Percentiles rank a stretch among this genome's conserved stretches.
phyloP scores from a whole-genome alignment of 2,113 vertebrate species.

The Vombatus ursinus region DNA sequence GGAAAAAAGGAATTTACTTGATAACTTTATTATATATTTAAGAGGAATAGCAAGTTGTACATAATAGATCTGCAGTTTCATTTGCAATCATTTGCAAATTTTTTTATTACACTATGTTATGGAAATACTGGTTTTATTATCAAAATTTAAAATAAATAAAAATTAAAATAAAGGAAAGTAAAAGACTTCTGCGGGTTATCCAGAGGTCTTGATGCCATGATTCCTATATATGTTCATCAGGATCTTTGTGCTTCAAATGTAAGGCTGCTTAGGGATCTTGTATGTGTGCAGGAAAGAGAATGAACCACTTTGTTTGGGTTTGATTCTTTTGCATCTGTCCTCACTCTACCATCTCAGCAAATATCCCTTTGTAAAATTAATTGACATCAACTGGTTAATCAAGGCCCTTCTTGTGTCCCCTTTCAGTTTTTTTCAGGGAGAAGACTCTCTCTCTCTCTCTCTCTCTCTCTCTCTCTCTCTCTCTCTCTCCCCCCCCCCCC shows the following conservation, averaged over 20 bases:
- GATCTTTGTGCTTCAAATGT: not conserved
- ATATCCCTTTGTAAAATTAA: not conserved
- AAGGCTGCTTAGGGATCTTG: not conserved
- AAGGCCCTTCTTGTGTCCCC: not conserved
- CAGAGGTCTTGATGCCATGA: not conserved
- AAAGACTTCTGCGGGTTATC: not conserved
- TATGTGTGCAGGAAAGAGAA: not conserved
- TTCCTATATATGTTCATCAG: not conserved
- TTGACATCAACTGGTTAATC: not conserved
- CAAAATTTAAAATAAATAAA: not conserved
- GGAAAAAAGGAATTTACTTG: not conserved
- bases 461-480: too few species aligned
- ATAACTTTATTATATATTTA: not conserved
- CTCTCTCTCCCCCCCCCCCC: too few species aligned
- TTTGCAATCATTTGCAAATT: not conserved
- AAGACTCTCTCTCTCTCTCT: not conserved
- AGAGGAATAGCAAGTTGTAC: not conserved
- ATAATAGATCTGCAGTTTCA: not conserved
- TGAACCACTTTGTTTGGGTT: not conserved
- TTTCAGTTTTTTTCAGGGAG: not conserved
- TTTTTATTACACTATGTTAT: not conserved
- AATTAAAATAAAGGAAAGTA: not conserved
- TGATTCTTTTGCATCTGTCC: not conserved
- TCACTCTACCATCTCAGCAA: not conserved
- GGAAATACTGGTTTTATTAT: not conserved